phyloP scores from a whole-genome alignment of 2,113 vertebrate genomes.

The Ageneiosus marmoratus region DNA sequence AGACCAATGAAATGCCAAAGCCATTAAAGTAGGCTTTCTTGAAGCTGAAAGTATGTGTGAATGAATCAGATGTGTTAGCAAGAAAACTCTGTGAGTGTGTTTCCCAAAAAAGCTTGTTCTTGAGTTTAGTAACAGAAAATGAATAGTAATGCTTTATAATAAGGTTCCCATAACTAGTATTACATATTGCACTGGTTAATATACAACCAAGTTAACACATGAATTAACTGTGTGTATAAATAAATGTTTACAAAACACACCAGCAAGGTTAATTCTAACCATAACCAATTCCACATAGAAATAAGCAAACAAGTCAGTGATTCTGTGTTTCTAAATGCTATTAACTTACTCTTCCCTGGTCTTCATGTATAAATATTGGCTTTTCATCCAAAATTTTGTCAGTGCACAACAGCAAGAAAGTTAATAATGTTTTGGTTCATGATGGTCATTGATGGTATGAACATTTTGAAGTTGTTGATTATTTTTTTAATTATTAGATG shows the following conservation, averaged over 20 bases:
- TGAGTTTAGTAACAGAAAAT: background rate
- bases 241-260: background rate
- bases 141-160: background rate
- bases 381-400: background rate
- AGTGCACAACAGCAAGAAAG: background rate
- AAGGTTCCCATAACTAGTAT: background rate
- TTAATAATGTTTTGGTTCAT: background rate
- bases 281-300: background rate
- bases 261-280: background rate
- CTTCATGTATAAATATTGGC: background rate
- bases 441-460: background rate
- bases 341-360: background rate
- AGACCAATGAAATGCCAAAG: conserved; percentile 20
- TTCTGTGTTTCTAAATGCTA: background rate
- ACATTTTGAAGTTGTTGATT: background rate
- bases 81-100: background rate
- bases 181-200: background rate
- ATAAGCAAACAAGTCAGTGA: background rate
- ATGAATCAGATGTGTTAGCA: background rate
- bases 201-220: background rate
- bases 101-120: background rate
- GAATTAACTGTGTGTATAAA: background rate
- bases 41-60: background rate
- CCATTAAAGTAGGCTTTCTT: conserved; percentile 7
- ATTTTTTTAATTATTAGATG: too few species aligned